Evolutionary conservation across 92 coral and sea anemone genomes (phyloP), one percentile per base, ranked within the genome.

Genomic region (Heliopora coerulea): DNA sequence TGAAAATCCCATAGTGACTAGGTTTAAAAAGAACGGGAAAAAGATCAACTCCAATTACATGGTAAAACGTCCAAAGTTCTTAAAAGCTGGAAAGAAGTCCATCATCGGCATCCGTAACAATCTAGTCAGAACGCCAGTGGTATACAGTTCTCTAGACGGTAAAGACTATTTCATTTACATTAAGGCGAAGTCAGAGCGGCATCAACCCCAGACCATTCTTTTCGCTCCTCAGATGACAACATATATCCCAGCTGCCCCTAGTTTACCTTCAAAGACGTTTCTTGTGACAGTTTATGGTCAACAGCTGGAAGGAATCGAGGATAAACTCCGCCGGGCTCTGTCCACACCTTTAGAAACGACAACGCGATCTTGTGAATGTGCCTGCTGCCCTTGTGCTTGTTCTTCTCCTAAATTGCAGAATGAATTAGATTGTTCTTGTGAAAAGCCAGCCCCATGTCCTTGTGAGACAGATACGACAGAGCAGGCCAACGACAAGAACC

Each of bases 211-310:
- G 48, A 27, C 26, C 10, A 31, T 11, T 3, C 15, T 24, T 3
- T 27, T 34, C 56, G 59, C 3, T 50, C 30, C 29, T 6, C 61
- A 56, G 23, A 23, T 31, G 3, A 13, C 33, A 6, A 56, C 61
- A 13, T 3, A 42, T 70, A 20, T 20, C 27, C 49, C 8, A 35
- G 34, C 27, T 8, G 34, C 32, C 41, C 40, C 59, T 15, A 46
- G 33, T 44, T 12, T 67, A 18, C 77, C 77, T 31, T 70, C 77
- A 23, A 70, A 37, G 42, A 52, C 77, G 35, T 70, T 70, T 33
- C 77, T 70, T 9, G 77, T 70, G 44, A 70, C 62, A 18, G 77
- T 70, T 14, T 70, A 70, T 40, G 77, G 77, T 12, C 49, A 70
- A 32, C 62, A 70, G 12, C 37, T 70, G 15, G 77, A 52, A 12